phyloP scores from a whole-genome alignment of 1,140 invertebrate species.

The Choristoneura fumiferana region DNA sequence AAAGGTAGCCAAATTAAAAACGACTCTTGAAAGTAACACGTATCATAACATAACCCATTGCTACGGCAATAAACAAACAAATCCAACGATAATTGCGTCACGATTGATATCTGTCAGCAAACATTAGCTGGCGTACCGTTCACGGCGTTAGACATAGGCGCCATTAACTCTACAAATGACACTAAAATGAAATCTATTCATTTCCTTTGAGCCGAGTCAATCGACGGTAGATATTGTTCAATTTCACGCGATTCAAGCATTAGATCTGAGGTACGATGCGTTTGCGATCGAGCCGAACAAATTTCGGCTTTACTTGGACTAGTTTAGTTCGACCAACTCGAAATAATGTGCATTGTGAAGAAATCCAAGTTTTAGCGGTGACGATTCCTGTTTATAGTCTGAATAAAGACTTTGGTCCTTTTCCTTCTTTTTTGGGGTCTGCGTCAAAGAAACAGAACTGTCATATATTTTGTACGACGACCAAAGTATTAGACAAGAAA shows the following conservation, averaged over 20 bases:
- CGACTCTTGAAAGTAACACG: too few species aligned
- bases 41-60: too few species aligned
- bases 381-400: conserved; percentile 30
- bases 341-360: background rate
- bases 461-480: too few species aligned
- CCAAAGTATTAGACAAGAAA: too few species aligned
- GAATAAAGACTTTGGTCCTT: conserved; percentile 7
- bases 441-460: too few species aligned
- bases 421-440: background rate
- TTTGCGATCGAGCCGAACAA: background rate
- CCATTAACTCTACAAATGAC: conserved; percentile 76
- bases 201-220: conserved; percentile 69
- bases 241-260: conserved; percentile 72
- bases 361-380: conserved; percentile 27
- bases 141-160: conserved; percentile 60
- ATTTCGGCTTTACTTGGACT: background rate
- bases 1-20: too few species aligned
- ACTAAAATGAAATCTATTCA: conserved; percentile 78
- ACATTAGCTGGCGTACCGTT: background rate
- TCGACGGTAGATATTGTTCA: conserved; percentile 66
- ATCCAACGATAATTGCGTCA: background rate
- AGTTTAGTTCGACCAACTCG: too few species aligned
- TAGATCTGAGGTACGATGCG: conserved; percentile 30
- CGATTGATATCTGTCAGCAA: conserved; percentile 12
- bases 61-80: background rate